Evolutionary conservation across 1,140 invertebrate genomes (phyloP).

Genomic region (Drosophila bocki): DNA sequence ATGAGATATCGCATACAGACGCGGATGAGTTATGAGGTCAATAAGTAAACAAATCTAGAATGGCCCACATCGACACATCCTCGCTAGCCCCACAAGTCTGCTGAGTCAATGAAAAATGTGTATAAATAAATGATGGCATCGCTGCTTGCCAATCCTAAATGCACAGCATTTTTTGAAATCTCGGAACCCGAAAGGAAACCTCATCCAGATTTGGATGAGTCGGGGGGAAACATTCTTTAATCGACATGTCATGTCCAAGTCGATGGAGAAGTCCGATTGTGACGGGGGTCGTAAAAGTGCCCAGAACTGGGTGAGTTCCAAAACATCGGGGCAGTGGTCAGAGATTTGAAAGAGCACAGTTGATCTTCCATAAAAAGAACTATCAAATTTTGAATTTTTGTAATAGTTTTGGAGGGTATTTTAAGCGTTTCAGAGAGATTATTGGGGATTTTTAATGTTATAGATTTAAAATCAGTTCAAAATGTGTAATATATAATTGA

Average conservation of each 20-base stretch:
- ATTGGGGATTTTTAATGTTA: too few species aligned
- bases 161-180: conserved; percentile 18
- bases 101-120: conserved; percentile 59
- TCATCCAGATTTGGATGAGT: conserved; percentile 25
- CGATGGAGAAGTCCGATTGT: conserved; percentile 45
- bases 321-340: conserved; percentile 6
- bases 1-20: conserved; percentile 19
- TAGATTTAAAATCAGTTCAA: background rate
- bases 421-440: background rate
- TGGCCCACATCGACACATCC: conserved; percentile 42
- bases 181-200: conserved; percentile 13
- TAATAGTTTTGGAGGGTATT: too few species aligned
- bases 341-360: background rate
- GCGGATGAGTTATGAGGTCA: conserved; percentile 69
- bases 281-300: conserved; percentile 48
- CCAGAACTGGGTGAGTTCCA: conserved; percentile 20
- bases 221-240: conserved; percentile 34
- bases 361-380: background rate
- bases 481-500: background rate
- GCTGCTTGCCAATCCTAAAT: conserved; percentile 43
- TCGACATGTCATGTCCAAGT: conserved; percentile 43
- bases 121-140: conserved; percentile 68
- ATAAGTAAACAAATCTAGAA: conserved; percentile 67
- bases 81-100: conserved; percentile 22
- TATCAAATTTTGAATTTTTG: background rate